phyloP scores from a whole-genome alignment of 2,797 vertebrate genomes.

The Myiothlypis coronata region DNA sequence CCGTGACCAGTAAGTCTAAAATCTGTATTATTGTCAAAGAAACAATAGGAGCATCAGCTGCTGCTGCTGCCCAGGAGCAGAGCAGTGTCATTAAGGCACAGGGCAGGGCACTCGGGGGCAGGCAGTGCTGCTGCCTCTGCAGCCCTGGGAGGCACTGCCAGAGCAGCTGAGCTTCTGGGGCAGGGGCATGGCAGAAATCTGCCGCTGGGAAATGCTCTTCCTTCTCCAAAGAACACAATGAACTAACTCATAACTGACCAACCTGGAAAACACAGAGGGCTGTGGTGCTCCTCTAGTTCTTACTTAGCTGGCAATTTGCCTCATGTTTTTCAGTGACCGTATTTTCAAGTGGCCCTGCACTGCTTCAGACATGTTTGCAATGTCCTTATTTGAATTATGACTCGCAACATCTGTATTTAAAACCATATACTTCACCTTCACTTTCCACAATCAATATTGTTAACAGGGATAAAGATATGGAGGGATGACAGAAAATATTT shows the following conservation, averaged over 20 bases:
- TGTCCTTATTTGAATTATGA: conserved; percentile 35
- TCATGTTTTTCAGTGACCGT: neutral
- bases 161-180: neutral
- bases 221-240: neutral
- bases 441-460: conserved; percentile 36
- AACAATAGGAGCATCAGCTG: conserved; percentile 63
- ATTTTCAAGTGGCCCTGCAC: neutral
- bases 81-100: neutral
- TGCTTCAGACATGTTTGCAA: conserved; percentile 16
- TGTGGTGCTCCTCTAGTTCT: neutral
- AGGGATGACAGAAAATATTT: conserved; percentile 20
- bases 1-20: conserved; percentile 58
- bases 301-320: neutral
- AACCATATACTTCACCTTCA: conserved; percentile 7
- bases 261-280: neutral
- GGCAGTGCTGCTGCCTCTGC: rapidly evolving
- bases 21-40: conserved; percentile 50
- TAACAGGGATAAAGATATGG: conserved; percentile 17
- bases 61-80: conserved; percentile 3
- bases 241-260: neutral
- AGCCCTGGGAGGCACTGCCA: neutral
- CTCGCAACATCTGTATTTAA: conserved; percentile 24
- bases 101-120: neutral
- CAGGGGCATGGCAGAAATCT: neutral
- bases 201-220: neutral